These are phyloP conservation scores for Boleophthalmus pectinirostris DNA, from an alignment of 2,113 vertebrate genomes.

Conservation along the genomic window DNA sequence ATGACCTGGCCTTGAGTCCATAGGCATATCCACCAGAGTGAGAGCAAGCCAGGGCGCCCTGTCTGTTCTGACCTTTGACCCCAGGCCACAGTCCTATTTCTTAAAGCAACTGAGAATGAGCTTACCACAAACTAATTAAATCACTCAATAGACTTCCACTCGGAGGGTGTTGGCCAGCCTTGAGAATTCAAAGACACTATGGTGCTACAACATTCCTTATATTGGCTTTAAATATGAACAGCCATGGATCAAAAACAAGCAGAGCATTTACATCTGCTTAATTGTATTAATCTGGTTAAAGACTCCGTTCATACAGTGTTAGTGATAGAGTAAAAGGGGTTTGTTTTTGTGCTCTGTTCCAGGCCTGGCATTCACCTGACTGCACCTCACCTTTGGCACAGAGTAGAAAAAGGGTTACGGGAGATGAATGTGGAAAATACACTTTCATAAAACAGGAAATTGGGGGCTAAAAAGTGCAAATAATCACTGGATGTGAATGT, in stretches of 20 bases:
- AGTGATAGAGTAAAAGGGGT: not conserved
- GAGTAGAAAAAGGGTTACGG: slow-evolving; percentile 28
- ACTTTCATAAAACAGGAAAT: slow-evolving; percentile 65
- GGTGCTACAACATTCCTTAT: slow-evolving; percentile 33
- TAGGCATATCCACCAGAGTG: slow-evolving; percentile 26
- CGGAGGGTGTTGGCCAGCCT: slow-evolving; percentile 36
- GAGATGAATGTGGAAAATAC: slow-evolving; percentile 51
- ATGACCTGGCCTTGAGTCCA: slow-evolving; percentile 6
- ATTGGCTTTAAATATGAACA: slow-evolving; percentile 8
- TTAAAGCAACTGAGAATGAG: slow-evolving; percentile 12
- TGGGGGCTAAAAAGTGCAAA: slow-evolving; percentile 64
- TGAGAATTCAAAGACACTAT: slow-evolving; percentile 42
- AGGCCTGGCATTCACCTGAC: slow-evolving; percentile 39
- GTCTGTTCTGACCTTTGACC: slow-evolving; percentile 39
- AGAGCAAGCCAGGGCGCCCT: slow-evolving; percentile 12
- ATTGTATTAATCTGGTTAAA: not conserved
- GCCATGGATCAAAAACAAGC: not conserved
- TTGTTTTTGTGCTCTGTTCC: slow-evolving; percentile 14
- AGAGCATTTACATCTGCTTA: not conserved
- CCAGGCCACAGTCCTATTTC: slow-evolving; percentile 13
- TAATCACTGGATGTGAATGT: slow-evolving; percentile 68
- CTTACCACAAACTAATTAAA: slow-evolving; percentile 57
- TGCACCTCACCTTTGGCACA: slow-evolving; percentile 49
- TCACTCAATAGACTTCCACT: slow-evolving; percentile 54
- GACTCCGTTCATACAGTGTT: slow-evolving; percentile 1